Evolutionary conservation across 2,797 vertebrate genomes (phyloP), one percentile per base, ranked within the genome.

Genomic region (Coendou prehensilis): DNA sequence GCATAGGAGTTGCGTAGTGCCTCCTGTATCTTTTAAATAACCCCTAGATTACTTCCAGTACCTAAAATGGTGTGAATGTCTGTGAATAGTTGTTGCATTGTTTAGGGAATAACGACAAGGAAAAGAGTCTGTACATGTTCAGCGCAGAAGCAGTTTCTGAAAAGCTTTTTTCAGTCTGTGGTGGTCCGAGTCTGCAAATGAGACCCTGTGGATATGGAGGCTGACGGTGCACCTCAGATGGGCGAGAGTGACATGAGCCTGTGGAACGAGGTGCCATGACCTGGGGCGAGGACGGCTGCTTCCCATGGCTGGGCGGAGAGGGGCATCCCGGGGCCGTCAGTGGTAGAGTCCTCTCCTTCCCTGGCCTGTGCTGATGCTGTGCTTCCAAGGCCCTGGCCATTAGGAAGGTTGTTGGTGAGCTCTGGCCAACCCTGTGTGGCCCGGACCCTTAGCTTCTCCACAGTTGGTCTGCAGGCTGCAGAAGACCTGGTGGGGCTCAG

Each of bases 281-380:
- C 86, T n/a, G 56, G 64, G 14, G 33, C 20, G 47, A 26, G n/a
- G 28, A 9, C 7, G 56, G 90, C 83, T 33, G 0, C 30, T 79
- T 50, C 15, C 0, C 0, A 0, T 13, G 54, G n/a, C 17, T 54
- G 23, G 82, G 9, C 37, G 9, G 61, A 33, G 76, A 1, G 37
- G 37, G 76, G 73, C 6, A 8, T 1, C 0, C 30, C 5, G 18
- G 80, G 20, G 17, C 45, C 2, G 0, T 10, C 0, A 0, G 18
- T 22, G 11, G 5, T 45, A 0, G 9, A n/a, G 13, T 18, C n/a
- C 14, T 8, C 10, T 54, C 26, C 64, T 73, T 85, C 26, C 26
- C 3, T 0, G 6, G 14, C 2, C 2, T 1, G 0, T 50, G 0
- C 2, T 41, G 90, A 41, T 63, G 7, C 45, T 9, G 0, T 0